Percentiles rank a stretch among this genome's conserved stretches.
Evolutionary conservation across 2,888 invertebrate species (phyloP).

Genomic region (Abrostola triplasia): DNA sequence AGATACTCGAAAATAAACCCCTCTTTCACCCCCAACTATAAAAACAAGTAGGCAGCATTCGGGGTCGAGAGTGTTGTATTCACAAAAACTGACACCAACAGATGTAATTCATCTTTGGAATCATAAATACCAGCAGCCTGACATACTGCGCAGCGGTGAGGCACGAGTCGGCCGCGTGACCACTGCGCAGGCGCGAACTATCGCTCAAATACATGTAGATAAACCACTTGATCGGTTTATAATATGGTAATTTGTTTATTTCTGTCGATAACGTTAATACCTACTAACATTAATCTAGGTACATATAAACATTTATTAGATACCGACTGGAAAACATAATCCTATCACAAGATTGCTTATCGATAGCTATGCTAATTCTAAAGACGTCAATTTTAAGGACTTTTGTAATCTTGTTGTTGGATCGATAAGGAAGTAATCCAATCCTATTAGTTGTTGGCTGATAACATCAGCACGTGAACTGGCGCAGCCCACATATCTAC

Average conservation of each 20-base stretch:
- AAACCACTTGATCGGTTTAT: not conserved
- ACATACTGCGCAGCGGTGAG: constrained; percentile 17
- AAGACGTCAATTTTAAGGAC: not conserved
- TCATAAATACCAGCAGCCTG: constrained; percentile 45
- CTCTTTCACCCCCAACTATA: constrained; percentile 5
- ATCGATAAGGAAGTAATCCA: constrained; percentile 1
- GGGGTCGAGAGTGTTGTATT: constrained; percentile 31
- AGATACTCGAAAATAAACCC: not conserved
- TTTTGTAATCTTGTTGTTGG: not conserved
- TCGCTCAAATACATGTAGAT: not conserved
- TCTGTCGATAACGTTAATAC: too few species aligned
- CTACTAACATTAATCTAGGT: too few species aligned
- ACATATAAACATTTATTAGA: too few species aligned
- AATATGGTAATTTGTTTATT: too few species aligned
- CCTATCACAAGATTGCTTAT: not conserved
- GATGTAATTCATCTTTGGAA: constrained; percentile 58
- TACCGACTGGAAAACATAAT: not conserved
- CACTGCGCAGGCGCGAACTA: constrained; percentile 7
- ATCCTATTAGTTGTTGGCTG: too few species aligned
- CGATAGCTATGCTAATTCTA: not conserved
- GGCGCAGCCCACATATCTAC: not conserved
- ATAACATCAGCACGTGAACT: not conserved
- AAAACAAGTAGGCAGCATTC: constrained; percentile 22
- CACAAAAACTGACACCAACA: constrained; percentile 58
- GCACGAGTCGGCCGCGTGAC: not conserved